Evolutionary conservation across 2,888 invertebrate genomes (phyloP), one percentile per base, ranked within the genome.

Genomic region (Phyllotreta cruciferae): DNA sequence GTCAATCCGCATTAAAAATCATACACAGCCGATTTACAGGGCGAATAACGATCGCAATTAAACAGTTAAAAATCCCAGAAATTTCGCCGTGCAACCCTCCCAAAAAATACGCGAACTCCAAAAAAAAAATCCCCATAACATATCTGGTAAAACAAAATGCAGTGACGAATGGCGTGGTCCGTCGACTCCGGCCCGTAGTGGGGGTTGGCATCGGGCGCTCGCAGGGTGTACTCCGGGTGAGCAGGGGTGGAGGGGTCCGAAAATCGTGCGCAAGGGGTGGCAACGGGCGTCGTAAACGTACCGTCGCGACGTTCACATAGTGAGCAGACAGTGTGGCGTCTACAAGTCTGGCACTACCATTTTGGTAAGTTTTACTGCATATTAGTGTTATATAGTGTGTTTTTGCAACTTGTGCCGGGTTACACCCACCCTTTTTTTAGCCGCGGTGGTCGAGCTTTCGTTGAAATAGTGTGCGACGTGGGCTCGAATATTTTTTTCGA

Each of bases 221-320:
- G 72, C 70, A 69, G 58, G 50, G 60, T 58, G 50, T n/a, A 47
- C 37, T 55, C 55, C 11, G 42, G 55, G 56, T 38, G 57, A 49
- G 72, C 71, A 64, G 66, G 74, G 75, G 72, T 81, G 82, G 62
- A 81, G 80, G 73, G 72, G 71, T 70, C 49, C 42, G 56, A 60
- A 60, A 68, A 73, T 75, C 75, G 72, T 75, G 73, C 67, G 65
- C 70, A 73, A 71, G 78, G 78, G 77, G 76, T 70, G 73, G 74
- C 66, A 61, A 49, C 63, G 83, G 83, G 86, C 86, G 87, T 87
- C 87, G 83, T 84, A 37, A 52, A 52, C 52, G 52, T 84, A 83
- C 84, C 85, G 86, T 84, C 85, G 79, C 85, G 85, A 82, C 79
- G 78, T 79, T 79, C 82, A 85, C 84, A 82, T 80, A 79, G 81